These are phyloP conservation scores for Drosophila busckii DNA, from an alignment of 1,140 invertebrate species.

Conservation along the genomic window DNA sequence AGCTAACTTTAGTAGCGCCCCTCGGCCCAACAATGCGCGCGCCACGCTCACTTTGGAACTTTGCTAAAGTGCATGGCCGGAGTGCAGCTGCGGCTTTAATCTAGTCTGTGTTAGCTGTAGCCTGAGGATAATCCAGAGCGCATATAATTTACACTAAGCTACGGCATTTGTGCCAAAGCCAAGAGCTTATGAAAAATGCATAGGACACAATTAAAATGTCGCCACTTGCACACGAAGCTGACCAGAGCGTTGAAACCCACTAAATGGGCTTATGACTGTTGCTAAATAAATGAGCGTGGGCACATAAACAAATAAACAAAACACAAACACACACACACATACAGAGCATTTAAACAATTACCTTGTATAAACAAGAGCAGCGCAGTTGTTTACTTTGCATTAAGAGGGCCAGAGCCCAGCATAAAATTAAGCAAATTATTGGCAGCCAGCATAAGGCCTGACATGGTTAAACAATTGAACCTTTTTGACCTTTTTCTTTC, in stretches of 20 bases:
- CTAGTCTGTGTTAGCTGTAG: constrained; percentile 41
- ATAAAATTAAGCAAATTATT: constrained; percentile 45
- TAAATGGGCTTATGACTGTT: too few relatives aligned
- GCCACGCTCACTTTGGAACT: constrained; percentile 41
- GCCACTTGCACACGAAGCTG: not conserved
- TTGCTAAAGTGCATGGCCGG: constrained; percentile 57
- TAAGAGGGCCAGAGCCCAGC: constrained; percentile 39
- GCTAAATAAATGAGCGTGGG: not conserved
- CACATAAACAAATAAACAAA: constrained; percentile 1
- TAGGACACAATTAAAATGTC: constrained; percentile 52
- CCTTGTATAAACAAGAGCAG: constrained; percentile 44
- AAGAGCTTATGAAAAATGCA: constrained; percentile 54
- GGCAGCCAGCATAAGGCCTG: constrained; percentile 12
- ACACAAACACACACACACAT: not conserved
- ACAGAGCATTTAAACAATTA: constrained; percentile 38
- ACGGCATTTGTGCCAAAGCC: too few relatives aligned
- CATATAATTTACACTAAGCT: too few relatives aligned
- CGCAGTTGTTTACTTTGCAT: constrained; percentile 63
- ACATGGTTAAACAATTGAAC: constrained; percentile 21
- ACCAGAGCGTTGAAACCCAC: constrained; percentile 2
- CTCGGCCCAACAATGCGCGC: constrained; percentile 27
- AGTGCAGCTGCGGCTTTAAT: constrained; percentile 52
- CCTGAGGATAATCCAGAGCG: constrained; percentile 18
- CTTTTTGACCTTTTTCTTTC: constrained; percentile 11
- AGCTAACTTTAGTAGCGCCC: not conserved